phyloP scores from a whole-genome alignment of 2,113 vertebrate genomes.

The Scatophagus argus region DNA sequence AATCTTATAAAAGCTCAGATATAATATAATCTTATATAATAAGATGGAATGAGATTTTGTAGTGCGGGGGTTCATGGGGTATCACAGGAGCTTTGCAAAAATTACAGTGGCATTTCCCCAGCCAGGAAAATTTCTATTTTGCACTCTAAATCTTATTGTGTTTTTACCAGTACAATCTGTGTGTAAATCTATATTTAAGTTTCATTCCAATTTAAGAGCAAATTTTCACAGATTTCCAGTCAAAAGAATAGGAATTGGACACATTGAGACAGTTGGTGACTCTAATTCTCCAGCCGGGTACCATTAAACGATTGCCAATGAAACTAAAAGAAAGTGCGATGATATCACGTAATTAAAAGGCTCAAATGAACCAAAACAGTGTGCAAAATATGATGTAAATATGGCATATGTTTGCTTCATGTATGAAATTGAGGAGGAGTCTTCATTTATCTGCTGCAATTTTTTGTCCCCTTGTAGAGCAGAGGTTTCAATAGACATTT shows the following conservation, averaged over 20 bases:
- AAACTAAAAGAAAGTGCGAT: neutral
- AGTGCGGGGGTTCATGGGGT: neutral
- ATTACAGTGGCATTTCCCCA: neutral
- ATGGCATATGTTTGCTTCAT: neutral
- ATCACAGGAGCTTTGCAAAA: constrained; percentile 8
- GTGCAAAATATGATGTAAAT: neutral
- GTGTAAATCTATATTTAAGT: neutral
- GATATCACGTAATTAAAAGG: neutral
- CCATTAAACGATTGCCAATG: too few species aligned
- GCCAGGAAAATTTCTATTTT: too few species aligned
- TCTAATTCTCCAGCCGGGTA: too few species aligned
- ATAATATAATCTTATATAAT: too few species aligned
- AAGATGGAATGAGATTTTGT: neutral
- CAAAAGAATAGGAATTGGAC: neutral
- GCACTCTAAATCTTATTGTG: neutral
- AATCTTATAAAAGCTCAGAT: constrained; percentile 7
- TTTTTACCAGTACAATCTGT: neutral
- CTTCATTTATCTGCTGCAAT: neutral
- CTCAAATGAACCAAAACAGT: neutral
- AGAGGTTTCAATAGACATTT: too few species aligned
- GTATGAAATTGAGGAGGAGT: neutral
- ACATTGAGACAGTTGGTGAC: too few species aligned
- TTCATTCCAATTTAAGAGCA: neutral
- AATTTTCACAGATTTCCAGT: neutral
- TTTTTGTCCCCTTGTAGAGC: neutral